Conservation (phyloP, 2,113 vertebrate species). For the Manacus vitellinus region DNA sequence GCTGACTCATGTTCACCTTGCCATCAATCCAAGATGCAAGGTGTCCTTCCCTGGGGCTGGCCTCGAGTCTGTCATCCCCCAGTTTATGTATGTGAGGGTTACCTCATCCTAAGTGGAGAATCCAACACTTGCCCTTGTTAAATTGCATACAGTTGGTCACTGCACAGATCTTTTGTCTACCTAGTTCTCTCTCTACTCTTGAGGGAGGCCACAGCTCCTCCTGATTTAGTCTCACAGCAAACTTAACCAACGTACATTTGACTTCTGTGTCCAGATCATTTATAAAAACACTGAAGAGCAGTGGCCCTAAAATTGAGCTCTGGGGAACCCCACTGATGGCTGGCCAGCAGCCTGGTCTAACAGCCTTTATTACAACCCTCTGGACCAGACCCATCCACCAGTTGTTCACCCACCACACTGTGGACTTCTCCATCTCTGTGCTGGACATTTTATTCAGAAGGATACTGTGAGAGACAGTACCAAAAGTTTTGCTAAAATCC, state of each 20-base stretch:
- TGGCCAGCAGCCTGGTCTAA: background rate
- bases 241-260: background rate
- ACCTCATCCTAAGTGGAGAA: background rate
- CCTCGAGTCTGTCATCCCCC: background rate
- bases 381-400: background rate
- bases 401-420: fast-evolving
- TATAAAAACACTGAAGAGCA: background rate
- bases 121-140: background rate
- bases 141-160: background rate
- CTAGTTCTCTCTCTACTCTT: background rate
- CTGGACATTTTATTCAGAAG: background rate
- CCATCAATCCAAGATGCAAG: background rate
- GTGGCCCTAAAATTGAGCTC: background rate
- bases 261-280: background rate
- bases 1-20: background rate
- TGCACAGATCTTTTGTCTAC: background rate
- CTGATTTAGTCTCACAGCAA: background rate
- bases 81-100: background rate
- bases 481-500: background rate
- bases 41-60: background rate
- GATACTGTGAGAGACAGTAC: background rate
- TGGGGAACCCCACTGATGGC: background rate
- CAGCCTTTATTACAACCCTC: fast-evolving
- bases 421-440: background rate
- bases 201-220: background rate